Conservation (phyloP, 2,888 invertebrate species). For the Synanthedon andrenaeformis region DNA sequence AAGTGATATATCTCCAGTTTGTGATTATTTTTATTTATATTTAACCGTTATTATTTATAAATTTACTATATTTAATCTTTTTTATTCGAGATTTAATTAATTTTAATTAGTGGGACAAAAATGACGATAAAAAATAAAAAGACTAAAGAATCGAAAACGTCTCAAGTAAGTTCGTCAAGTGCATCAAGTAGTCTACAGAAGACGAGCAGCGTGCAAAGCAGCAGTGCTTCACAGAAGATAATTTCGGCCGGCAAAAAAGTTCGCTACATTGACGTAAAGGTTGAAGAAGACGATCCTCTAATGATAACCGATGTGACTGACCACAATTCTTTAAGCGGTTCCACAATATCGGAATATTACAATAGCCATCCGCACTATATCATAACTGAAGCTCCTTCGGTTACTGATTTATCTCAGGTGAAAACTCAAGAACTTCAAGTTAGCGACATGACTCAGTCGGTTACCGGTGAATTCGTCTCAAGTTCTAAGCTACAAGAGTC, state of each 20-base stretch:
- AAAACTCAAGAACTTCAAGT: conserved; percentile 44
- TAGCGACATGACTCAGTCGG: conserved; percentile 57
- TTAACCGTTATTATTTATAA: conserved; percentile 28
- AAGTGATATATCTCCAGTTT: conserved; percentile 29
- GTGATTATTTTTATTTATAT: conserved; percentile 28
- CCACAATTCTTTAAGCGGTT: conserved; percentile 57
- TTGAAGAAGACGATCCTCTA: conserved; percentile 65
- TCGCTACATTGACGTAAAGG: conserved; percentile 65
- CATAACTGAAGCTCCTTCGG: conserved; percentile 64
- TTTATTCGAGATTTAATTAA: conserved; percentile 19
- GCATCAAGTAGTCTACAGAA: conserved; percentile 62
- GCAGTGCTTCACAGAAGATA: conserved; percentile 53
- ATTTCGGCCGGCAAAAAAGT: conserved; percentile 62
- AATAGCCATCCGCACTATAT: conserved; percentile 67
- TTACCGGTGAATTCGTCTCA: conserved; percentile 55
- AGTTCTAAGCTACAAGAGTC: conserved; percentile 48
- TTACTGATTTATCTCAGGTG: conserved; percentile 55
- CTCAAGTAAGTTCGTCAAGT: conserved; percentile 52
- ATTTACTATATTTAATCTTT: neutral
- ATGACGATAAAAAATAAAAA: conserved; percentile 71
- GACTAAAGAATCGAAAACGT: conserved; percentile 59
- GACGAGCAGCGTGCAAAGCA: conserved; percentile 52
- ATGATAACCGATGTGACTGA: conserved; percentile 67
- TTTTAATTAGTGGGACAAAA: conserved; percentile 41
- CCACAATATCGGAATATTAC: conserved; percentile 60